Percentiles rank a stretch among this genome's conserved stretches.
phyloP scores from a whole-genome alignment of 2,888 invertebrate genomes.

The Eristalis arbustorum region DNA sequence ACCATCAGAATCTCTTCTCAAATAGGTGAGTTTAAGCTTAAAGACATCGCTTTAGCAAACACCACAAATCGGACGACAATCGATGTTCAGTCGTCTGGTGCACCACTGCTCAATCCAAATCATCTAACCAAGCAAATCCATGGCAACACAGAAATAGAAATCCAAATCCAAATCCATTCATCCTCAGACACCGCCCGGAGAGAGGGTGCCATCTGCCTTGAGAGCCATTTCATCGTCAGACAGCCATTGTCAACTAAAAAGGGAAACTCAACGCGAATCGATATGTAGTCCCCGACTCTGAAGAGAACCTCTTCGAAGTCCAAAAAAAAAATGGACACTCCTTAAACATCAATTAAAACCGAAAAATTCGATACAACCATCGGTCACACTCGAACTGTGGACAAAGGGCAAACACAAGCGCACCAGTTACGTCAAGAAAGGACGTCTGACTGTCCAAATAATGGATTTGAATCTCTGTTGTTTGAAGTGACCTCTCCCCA shows the following conservation, averaged over 20 bases:
- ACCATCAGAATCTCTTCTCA: too few species aligned
- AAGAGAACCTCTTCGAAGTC: background rate
- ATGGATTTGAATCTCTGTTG: constrained; percentile 56
- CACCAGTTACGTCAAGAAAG: background rate
- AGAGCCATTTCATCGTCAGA: background rate
- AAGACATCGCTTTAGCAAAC: too few species aligned
- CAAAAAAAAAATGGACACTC: background rate
- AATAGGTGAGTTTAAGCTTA: too few species aligned
- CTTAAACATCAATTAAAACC: constrained; percentile 55
- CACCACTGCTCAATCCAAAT: too few species aligned
- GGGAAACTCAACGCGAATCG: background rate
- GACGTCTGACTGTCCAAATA: constrained; percentile 30
- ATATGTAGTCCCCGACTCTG: background rate
- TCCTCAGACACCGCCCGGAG: background rate
- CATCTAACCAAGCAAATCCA: too few species aligned
- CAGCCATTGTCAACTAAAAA: background rate
- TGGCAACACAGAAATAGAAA: too few species aligned
- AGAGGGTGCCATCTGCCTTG: background rate
- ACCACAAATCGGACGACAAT: too few species aligned
- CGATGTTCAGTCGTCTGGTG: too few species aligned
- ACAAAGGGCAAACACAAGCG: constrained; percentile 35
- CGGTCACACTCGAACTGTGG: constrained; percentile 35
- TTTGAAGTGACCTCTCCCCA: constrained; percentile 37
- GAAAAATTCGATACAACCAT: constrained; percentile 19
- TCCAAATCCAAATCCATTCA: background rate